These are phyloP conservation scores for Tamias sibiricus DNA, from an alignment of 2,113 vertebrate genomes.

Conservation along the genomic window DNA sequence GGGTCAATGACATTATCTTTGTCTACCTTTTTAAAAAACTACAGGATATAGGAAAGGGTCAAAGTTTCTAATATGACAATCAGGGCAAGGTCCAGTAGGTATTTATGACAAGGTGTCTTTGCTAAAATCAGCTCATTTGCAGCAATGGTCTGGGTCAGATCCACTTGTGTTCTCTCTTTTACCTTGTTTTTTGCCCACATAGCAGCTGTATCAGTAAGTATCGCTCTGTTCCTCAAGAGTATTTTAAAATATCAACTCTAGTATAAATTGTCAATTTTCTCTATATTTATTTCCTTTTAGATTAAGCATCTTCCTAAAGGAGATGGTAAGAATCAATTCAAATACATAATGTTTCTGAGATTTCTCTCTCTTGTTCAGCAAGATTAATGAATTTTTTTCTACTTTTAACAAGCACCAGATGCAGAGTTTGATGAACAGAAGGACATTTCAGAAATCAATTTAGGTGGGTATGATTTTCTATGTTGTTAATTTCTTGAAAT, in stretches of 20 bases:
- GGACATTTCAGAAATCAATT: constrained; percentile 87
- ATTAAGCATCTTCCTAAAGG: constrained; percentile 4
- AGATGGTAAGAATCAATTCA: constrained; percentile 80
- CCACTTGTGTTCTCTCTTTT: not conserved
- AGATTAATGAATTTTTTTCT: not conserved
- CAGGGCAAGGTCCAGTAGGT: constrained; percentile 60
- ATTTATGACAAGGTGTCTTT: constrained; percentile 39
- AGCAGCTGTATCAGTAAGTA: constrained; percentile 74
- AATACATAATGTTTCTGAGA: not conserved
- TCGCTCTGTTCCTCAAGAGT: not conserved
- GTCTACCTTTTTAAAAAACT: not conserved
- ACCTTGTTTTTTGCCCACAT: constrained; percentile 34
- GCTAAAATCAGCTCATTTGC: constrained; percentile 44
- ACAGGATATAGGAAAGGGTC: not conserved
- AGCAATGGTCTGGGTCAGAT: constrained; percentile 57
- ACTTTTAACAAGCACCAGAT: constrained; percentile 68
- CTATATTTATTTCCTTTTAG: constrained; percentile 81
- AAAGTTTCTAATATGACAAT: constrained; percentile 63
- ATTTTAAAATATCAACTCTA: constrained; percentile 13
- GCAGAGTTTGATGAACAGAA: constrained; percentile 69
- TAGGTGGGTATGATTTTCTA: constrained; percentile 80
- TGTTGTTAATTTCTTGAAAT: not conserved
- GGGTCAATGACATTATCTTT: not conserved
- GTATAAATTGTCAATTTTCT: constrained; percentile 11
- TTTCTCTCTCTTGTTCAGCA: constrained; percentile 10